Conservation (phyloP, 2,888 invertebrate genomes). For the Orthosia cruda region DNA sequence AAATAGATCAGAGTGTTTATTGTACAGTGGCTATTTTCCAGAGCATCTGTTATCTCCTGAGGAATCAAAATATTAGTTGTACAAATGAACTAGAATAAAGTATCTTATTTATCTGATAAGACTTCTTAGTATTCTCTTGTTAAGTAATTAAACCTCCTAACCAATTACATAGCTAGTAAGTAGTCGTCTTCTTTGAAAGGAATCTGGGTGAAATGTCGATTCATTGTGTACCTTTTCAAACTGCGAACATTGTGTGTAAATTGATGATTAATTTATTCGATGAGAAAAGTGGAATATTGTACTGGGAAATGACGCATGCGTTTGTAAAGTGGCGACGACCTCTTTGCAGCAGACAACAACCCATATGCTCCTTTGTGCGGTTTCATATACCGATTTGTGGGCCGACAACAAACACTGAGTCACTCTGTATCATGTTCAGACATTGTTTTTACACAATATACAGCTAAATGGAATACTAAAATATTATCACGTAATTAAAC, state of each 20-base stretch:
- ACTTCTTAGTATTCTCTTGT: conserved; percentile 12
- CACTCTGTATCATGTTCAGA: conserved; percentile 83
- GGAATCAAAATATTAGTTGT: conserved; percentile 19
- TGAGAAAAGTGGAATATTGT: conserved; percentile 75
- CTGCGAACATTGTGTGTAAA: conserved; percentile 67
- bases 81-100: not conserved
- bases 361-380: conserved; percentile 85
- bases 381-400: conserved; percentile 84
- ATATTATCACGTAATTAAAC: conserved; percentile 52
- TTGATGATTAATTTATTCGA: conserved; percentile 74
- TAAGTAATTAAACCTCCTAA: conserved; percentile 21
- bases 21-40: conserved; percentile 8
- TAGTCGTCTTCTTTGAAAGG: conserved; percentile 38
- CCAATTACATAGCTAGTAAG: conserved; percentile 13
- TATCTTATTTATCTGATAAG: not conserved
- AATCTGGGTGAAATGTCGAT: conserved; percentile 60
- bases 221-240: conserved; percentile 54
- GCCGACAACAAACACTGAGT: conserved; percentile 83
- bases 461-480: conserved; percentile 50
- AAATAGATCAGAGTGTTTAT: conserved; percentile 41
- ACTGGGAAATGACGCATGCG: conserved; percentile 85
- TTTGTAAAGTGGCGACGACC: conserved; percentile 82
- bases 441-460: conserved; percentile 62
- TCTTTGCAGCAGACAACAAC: conserved; percentile 79
- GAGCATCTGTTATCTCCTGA: conserved; percentile 9